Base-by-base conservation (phyloP, 1,140 invertebrate species). In the Branchinecta lynchi region DNA sequence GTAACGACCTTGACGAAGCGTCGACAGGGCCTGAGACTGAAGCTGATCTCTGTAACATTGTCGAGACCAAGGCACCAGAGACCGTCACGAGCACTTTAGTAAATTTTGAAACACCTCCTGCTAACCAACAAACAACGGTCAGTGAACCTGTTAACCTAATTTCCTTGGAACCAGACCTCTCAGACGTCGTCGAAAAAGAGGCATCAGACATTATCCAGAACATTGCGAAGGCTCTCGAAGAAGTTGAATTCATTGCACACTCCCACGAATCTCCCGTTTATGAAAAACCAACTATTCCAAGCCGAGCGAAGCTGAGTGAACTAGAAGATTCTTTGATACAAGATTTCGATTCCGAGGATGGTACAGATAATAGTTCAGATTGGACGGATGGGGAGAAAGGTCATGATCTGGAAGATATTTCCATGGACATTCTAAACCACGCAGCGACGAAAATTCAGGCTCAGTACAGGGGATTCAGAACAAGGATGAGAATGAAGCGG, bases 361-460 rank as follows among this genome's bases (percentile, higher is more conserved):
- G 17, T 15, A 60, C 51, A 3, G 51, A 60, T 6, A 12, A 60
- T 6, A 60, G 51, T 60, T 60, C 51, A 15, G 51, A 60, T 6
- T 60, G 51, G 51, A 15, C 6, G 12, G 51, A 60, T 60, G 51
- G 12, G 51, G 51, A 60, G 51, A 60, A 60, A 6, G 17, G 17
- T 15, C 12, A 60, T 60, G 51, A 60, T 20, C 51, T 15, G 2
- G 32, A 32, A 32, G 32, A 32, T 32, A 32, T 32, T 32, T 32
- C 32, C 32, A 32, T 32, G 32, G 51, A 60, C 17, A 60, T 60
- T 15, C 6, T 60, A 6, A 60, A 60, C 17, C 12, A 15, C 21
- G 71, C 71, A 3, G 71, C 71, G 15, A 71, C 46, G 10, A 69
- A 69, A 66, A 71, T 71, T 66, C 71, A 71, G 20, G 71, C 71